A percentile compares a stretch with the other conserved stretches of the same genome.
phyloP scores from a whole-genome alignment of 2,888 invertebrate genomes.

The Loripinus fragilis region DNA sequence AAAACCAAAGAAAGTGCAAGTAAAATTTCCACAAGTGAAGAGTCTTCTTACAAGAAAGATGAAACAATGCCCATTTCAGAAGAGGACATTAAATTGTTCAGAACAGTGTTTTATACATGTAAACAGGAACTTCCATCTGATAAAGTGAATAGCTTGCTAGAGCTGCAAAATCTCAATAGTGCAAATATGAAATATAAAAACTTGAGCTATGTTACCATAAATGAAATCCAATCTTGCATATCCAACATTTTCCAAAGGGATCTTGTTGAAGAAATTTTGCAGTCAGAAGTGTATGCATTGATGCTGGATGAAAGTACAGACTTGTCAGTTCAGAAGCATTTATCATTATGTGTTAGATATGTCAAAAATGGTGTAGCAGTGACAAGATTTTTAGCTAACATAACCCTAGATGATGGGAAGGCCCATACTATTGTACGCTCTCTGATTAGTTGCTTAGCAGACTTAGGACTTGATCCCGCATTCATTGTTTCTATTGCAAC shows the following conservation, averaged over 20 bases:
- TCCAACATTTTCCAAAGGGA: neutral
- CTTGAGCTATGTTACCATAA: conserved; percentile 48
- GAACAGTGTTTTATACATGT: conserved; percentile 27
- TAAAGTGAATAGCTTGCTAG: conserved; percentile 20
- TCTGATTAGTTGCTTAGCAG: neutral
- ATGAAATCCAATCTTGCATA: conserved; percentile 36
- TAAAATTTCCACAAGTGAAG: too few relatives aligned
- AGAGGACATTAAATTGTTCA: conserved; percentile 11
- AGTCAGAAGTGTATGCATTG: conserved; percentile 18
- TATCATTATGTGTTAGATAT: conserved; percentile 45
- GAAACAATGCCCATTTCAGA: neutral
- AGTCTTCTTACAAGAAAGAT: too few relatives aligned
- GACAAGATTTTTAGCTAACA: conserved; percentile 38
- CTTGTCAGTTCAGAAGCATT: conserved; percentile 34
- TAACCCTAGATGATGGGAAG: conserved; percentile 31
- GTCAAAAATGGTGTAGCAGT: conserved; percentile 32
- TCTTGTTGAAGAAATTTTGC: conserved; percentile 26
- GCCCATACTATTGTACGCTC: conserved; percentile 27
- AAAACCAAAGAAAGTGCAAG: too few relatives aligned
- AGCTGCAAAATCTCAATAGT: conserved; percentile 43
- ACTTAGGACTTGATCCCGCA: neutral
- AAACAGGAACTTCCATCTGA: conserved; percentile 24
- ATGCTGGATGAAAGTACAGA: conserved; percentile 57
- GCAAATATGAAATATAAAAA: conserved; percentile 35
- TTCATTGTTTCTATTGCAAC: conserved; percentile 38